phyloP scores from a whole-genome alignment of 2,113 vertebrate genomes.

The Oceanodroma tethys region DNA sequence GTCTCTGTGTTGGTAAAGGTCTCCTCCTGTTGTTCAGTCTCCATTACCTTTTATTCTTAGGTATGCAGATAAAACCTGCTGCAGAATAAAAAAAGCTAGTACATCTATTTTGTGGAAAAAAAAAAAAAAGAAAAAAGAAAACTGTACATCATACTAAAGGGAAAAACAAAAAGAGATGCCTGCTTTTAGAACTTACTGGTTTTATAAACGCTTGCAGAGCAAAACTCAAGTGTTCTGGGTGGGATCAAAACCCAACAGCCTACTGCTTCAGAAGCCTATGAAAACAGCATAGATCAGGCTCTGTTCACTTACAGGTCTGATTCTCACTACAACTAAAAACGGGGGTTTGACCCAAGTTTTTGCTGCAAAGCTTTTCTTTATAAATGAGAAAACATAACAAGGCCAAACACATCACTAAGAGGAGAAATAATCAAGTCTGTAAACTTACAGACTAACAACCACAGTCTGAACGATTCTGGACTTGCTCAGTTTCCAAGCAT shows the following conservation, averaged over 20 bases:
- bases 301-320: not conserved
- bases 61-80: constrained; percentile 43
- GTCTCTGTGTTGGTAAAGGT: constrained; percentile 89
- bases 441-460: not conserved
- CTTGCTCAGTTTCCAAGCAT: not conserved
- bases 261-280: constrained; percentile 54
- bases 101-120: too few relatives aligned
- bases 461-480: not conserved
- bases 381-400: not conserved
- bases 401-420: not conserved
- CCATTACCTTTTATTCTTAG: constrained; percentile 80
- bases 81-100: constrained; percentile 2
- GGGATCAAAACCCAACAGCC: constrained; percentile 50
- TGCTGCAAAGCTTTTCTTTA: not conserved
- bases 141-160: not conserved
- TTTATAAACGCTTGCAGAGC: constrained; percentile 58
- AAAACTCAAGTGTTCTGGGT: constrained; percentile 53
- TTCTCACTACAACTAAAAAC: not conserved
- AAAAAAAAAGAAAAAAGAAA: not conserved
- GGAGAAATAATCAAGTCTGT: not conserved
- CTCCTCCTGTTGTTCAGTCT: constrained; percentile 87
- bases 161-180: not conserved
- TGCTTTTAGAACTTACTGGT: constrained; percentile 29
- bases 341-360: not conserved
- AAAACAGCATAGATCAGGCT: constrained; percentile 54